Conservation (phyloP, 2,888 invertebrate genomes). For the Xanthorhoe spadicearia region DNA sequence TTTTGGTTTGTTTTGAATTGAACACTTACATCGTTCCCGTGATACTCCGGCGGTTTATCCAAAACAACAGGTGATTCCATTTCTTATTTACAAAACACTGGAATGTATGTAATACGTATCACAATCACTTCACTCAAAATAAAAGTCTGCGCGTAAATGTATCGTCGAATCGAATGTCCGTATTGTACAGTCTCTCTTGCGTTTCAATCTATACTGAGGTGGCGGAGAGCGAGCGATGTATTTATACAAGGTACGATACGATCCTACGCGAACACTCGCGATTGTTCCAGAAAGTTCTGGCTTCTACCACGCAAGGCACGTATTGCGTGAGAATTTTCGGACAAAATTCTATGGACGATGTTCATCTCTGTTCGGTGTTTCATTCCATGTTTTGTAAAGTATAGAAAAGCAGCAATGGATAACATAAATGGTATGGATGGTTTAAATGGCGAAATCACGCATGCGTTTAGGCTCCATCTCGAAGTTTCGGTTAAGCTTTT, state of each 20-base stretch:
- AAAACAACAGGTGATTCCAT: slow-evolving; percentile 87
- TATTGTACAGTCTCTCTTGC: slow-evolving; percentile 56
- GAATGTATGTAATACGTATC: no score
- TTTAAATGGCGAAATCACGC: background rate
- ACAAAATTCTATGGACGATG: slow-evolving; percentile 14
- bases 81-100: slow-evolving; percentile 63
- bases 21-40: slow-evolving; percentile 82
- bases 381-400: slow-evolving; percentile 11
- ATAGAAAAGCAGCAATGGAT: slow-evolving; percentile 27
- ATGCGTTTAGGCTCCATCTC: slow-evolving; percentile 15
- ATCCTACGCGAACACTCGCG: slow-evolving; percentile 63
- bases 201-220: slow-evolving; percentile 70
- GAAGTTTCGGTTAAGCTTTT: slow-evolving; percentile 27
- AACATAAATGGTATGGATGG: background rate
- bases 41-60: slow-evolving; percentile 86
- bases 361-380: slow-evolving; percentile 14
- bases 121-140: slow-evolving; percentile 69
- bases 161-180: slow-evolving; percentile 51
- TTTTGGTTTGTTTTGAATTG: background rate
- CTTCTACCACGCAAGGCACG: slow-evolving; percentile 35
- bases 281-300: slow-evolving; percentile 50
- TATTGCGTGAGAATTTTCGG: slow-evolving; percentile 11
- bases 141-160: slow-evolving; percentile 49
- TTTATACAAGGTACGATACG: slow-evolving; percentile 69
- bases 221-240: slow-evolving; percentile 55